Evolutionary conservation across 2,113 vertebrate genomes (phyloP).

Genomic region (Condylura cristata): DNA sequence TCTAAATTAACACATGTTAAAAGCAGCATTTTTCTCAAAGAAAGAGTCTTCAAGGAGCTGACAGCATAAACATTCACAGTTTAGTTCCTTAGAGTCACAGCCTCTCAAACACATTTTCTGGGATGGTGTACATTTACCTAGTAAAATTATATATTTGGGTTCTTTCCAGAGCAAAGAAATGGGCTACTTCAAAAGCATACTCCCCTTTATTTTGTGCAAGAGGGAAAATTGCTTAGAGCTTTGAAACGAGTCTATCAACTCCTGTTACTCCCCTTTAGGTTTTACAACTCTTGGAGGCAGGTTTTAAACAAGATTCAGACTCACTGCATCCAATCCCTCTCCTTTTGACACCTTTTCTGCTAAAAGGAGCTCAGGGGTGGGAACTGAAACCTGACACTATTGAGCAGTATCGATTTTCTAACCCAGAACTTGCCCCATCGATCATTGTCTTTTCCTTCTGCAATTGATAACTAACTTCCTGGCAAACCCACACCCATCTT

Average conservation of each 20-base stretch:
- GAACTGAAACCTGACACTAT: background rate
- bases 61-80: slow-evolving; percentile 34
- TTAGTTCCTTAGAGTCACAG: slow-evolving; percentile 24
- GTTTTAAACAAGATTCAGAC: background rate
- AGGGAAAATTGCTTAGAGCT: slow-evolving; percentile 23
- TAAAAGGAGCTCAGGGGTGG: background rate
- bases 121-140: slow-evolving; percentile 26
- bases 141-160: background rate
- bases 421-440: background rate
- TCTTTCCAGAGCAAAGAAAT: slow-evolving; percentile 13
- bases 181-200: background rate
- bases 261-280: background rate
- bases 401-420: background rate
- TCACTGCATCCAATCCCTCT: background rate
- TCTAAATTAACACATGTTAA: background rate
- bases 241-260: background rate
- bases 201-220: background rate
- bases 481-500: background rate
- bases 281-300: background rate
- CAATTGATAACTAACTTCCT: background rate
- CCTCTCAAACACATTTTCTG: slow-evolving; percentile 33
- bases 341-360: background rate
- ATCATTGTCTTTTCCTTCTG: background rate
- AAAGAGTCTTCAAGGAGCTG: background rate
- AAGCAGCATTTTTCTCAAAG: slow-evolving; percentile 30